Evolutionary conservation across 2,113 vertebrate species (phyloP).

Genomic region (Balaeniceps rex): DNA sequence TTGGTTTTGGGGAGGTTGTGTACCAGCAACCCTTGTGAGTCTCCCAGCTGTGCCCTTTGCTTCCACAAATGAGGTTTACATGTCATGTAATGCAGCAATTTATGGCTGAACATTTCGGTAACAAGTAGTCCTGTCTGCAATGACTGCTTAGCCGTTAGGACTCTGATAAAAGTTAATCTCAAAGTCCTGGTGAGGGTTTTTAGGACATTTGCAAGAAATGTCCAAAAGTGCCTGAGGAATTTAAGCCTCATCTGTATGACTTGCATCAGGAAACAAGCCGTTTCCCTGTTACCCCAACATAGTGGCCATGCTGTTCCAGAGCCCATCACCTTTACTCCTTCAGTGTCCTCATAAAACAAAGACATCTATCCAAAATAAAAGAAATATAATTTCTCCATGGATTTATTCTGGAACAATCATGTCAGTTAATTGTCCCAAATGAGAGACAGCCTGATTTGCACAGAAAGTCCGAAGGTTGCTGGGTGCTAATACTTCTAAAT

Average conservation of each 20-base stretch:
- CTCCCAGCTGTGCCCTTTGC: background rate
- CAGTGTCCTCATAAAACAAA: background rate
- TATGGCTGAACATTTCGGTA: background rate
- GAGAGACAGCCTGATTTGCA: background rate
- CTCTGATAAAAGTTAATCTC: background rate
- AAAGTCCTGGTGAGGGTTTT: background rate
- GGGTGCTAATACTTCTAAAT: background rate
- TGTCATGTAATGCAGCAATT: background rate
- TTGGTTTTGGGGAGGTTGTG: background rate
- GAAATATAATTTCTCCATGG: background rate
- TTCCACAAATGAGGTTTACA: background rate
- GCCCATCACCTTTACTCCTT: background rate
- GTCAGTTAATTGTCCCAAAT: background rate
- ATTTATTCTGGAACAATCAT: background rate
- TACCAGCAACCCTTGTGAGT: too few species aligned
- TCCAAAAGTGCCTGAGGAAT: background rate
- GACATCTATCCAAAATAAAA: background rate
- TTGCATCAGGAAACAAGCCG: background rate
- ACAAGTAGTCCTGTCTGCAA: background rate
- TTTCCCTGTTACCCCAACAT: background rate
- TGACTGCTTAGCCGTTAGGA: background rate
- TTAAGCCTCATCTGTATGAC: background rate
- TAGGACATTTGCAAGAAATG: background rate
- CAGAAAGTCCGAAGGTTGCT: background rate
- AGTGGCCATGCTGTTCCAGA: background rate